Percentiles rank a stretch among this genome's conserved stretches.
Evolutionary conservation across 2,797 vertebrate species (phyloP).

Genomic region (Enteromius unitaeniatus): DNA sequence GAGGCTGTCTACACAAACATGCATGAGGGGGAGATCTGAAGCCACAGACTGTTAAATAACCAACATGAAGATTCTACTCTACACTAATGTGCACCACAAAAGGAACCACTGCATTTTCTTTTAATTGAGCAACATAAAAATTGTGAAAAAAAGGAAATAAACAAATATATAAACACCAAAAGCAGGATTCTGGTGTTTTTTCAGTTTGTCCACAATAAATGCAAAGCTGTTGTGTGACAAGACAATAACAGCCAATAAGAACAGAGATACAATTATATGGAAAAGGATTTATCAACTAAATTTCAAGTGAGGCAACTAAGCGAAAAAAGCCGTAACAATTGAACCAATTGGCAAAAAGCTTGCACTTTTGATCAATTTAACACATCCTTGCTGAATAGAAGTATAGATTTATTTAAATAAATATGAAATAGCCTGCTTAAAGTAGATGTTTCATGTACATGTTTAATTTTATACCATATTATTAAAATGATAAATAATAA

Average conservation of each 20-base stretch:
- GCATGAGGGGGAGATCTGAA: slow-evolving; percentile 43
- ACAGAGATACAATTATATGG: background rate
- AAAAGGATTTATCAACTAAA: background rate
- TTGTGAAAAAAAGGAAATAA: background rate
- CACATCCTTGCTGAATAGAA: background rate
- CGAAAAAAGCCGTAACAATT: background rate
- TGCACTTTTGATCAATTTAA: background rate
- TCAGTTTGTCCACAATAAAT: background rate
- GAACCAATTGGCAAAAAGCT: no score
- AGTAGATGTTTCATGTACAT: no score
- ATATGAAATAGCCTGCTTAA: no score
- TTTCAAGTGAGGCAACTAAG: background rate
- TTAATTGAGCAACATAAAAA: background rate
- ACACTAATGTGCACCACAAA: background rate
- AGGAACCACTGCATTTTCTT: background rate
- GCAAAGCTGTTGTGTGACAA: background rate
- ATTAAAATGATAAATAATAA: no score
- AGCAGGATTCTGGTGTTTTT: background rate
- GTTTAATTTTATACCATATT: no score
- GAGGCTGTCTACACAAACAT: slow-evolving; percentile 32
- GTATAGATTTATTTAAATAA: background rate
- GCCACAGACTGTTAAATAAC: slow-evolving; percentile 41
- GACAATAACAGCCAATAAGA: background rate
- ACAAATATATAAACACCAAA: background rate
- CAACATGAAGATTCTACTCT: background rate